A percentile compares a stretch with the other conserved stretches of the same genome.
Evolutionary conservation across 1,140 invertebrate genomes (phyloP).

Genomic region (Dinothrombium tinctorium): DNA sequence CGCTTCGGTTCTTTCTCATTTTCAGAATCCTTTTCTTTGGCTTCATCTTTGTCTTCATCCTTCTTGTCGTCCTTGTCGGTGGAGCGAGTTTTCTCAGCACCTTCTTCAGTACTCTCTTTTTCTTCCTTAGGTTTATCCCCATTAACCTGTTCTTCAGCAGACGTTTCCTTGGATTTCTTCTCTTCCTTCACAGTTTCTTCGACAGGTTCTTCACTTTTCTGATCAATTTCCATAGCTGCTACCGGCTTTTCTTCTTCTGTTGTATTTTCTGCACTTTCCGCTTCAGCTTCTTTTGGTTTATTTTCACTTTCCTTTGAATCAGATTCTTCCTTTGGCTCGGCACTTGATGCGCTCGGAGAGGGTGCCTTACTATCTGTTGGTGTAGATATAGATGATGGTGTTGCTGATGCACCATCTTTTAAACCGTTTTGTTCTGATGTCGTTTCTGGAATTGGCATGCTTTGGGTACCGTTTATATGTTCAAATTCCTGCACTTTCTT

Average conservation of each 20-base stretch:
- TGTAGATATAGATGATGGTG: conserved; percentile 4
- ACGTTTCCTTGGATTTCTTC: conserved; percentile 8
- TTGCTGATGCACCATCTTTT: not conserved
- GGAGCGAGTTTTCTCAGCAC: not conserved
- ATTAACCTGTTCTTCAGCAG: conserved; percentile 2
- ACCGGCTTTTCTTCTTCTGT: conserved; percentile 11
- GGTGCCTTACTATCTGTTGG: conserved; percentile 28
- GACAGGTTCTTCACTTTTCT: conserved; percentile 17
- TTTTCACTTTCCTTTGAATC: not conserved
- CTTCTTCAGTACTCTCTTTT: not conserved
- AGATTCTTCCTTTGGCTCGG: conserved; percentile 1
- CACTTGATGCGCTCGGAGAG: conserved; percentile 40
- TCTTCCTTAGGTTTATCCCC: conserved; percentile 10
- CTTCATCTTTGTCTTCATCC: conserved; percentile 18
- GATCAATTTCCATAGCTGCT: conserved; percentile 18
- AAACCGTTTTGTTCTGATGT: not conserved
- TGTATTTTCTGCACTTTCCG: not conserved
- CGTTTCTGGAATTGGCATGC: conserved; percentile 42
- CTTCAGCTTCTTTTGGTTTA: not conserved
- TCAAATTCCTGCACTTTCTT: conserved; percentile 99
- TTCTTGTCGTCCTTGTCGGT: conserved; percentile 13
- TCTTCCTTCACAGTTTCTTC: conserved; percentile 23
- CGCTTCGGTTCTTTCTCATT: conserved; percentile 30
- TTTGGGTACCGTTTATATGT: conserved; percentile 88
- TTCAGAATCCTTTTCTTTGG: conserved; percentile 20